Evolutionary conservation across 1,140 invertebrate genomes (phyloP).

Genomic region (Portunus trituberculatus): DNA sequence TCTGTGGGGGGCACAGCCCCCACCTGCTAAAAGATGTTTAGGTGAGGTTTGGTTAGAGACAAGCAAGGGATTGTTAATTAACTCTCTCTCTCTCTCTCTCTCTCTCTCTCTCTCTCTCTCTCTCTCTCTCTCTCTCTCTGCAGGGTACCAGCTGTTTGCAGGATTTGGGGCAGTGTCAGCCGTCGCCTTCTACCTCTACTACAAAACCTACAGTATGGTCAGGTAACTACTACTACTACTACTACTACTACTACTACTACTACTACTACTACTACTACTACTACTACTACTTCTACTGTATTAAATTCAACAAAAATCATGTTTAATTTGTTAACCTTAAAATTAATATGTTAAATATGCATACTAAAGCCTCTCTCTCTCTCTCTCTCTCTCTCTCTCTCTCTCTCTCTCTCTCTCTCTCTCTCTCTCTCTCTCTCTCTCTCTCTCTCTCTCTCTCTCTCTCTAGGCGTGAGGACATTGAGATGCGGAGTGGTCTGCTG

Average conservation of each 20-base stretch:
- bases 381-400: background rate
- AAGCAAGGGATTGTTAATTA: too few relatives aligned
- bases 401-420: background rate
- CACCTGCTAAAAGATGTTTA: too few relatives aligned
- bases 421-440: constrained; percentile 79
- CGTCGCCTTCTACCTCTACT: constrained; percentile 76
- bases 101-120: too few relatives aligned
- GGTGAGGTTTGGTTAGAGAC: too few relatives aligned
- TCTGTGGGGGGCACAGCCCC: too few relatives aligned
- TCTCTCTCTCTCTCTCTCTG: constrained; percentile 57
- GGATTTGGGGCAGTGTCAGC: constrained; percentile 50
- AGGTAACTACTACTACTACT: background rate
- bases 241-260: background rate
- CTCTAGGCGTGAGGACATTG: background rate
- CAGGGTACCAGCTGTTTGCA: constrained; percentile 77
- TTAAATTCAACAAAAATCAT: too few relatives aligned
- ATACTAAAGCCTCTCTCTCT: background rate
- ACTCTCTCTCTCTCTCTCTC: too few relatives aligned
- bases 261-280: background rate
- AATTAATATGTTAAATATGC: background rate
- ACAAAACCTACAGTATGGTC: constrained; percentile 78
- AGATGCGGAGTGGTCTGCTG: constrained; percentile 84
- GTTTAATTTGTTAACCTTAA: background rate
- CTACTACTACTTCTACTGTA: constrained; percentile 22
- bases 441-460: constrained; percentile 78